Conservation (phyloP, 2,797 vertebrate genomes). For the Gobio occitaniae region DNA sequence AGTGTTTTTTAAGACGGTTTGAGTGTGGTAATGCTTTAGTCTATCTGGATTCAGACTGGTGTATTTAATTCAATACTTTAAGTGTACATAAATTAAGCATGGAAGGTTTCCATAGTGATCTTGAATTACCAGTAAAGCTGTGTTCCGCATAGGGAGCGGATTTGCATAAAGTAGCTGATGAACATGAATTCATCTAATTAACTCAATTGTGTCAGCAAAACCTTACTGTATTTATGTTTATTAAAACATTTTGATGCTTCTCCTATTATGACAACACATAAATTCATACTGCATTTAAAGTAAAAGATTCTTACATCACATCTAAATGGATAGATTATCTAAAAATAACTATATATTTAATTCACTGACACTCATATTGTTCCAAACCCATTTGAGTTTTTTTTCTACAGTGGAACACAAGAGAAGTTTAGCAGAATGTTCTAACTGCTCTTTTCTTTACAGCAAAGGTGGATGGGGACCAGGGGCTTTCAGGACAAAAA, state of each 20-base stretch:
- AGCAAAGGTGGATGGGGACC: not conserved
- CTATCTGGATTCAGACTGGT: not conserved
- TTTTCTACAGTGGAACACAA: not conserved
- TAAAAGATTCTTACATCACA: not conserved
- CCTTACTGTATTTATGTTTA: conserved; percentile 1
- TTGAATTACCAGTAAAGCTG: conserved; percentile 30
- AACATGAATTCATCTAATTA: conserved; percentile 29
- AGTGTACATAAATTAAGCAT: conserved; percentile 29
- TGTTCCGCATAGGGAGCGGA: conserved; percentile 7
- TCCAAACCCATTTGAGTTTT: not conserved
- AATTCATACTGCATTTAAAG: not conserved
- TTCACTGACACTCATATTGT: not conserved
- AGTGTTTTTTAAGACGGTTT: not conserved
- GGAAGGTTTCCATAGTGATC: conserved; percentile 48
- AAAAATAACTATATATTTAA: not conserved
- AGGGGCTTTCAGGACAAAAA: not conserved
- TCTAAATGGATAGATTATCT: not conserved
- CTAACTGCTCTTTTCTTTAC: not conserved
- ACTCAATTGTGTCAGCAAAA: conserved; percentile 33
- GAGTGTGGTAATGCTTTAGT: conserved; percentile 15
- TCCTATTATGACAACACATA: not conserved
- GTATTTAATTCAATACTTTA: conserved; percentile 39
- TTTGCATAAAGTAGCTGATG: conserved; percentile 44
- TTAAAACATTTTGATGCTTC: conserved; percentile 10
- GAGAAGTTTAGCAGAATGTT: not conserved